Percentiles rank a stretch among this genome's conserved stretches.
Conservation (phyloP, 2,797 vertebrate species). For the Gymnoscopelus braueri region DNA sequence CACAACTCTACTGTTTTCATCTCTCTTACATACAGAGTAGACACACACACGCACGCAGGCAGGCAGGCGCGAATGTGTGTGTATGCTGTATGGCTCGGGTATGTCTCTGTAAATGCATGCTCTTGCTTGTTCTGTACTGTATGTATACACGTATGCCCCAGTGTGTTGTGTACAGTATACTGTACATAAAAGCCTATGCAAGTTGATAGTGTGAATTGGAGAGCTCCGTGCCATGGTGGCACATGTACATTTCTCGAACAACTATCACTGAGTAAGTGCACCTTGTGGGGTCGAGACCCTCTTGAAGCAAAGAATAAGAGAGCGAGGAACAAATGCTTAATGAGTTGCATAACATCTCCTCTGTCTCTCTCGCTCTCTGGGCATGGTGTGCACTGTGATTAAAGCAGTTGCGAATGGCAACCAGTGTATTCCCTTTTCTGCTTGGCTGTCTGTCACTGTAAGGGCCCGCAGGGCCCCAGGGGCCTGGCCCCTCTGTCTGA, state of each 20-base stretch:
- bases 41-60: too few species aligned
- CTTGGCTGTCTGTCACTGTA: background rate
- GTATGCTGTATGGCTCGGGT: background rate
- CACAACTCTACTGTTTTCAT: too few species aligned
- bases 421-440: background rate
- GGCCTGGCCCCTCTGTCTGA: too few species aligned
- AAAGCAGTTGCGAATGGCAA: conserved; percentile 1
- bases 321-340: conserved; percentile 38
- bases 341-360: conserved; percentile 48
- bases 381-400: conserved; percentile 15
- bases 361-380: conserved; percentile 13
- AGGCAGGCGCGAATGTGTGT: too few species aligned
- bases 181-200: background rate
- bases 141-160: too few species aligned
- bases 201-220: conserved; percentile 15
- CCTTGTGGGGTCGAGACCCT: conserved; percentile 27
- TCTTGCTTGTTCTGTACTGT: too few species aligned
- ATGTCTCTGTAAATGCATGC: too few species aligned
- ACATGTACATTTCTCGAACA: conserved; percentile 47
- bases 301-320: conserved; percentile 42
- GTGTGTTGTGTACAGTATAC: too few species aligned
- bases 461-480: too few species aligned
- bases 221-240: conserved; percentile 25
- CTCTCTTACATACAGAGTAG: too few species aligned
- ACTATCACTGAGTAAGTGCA: conserved; percentile 15